phyloP scores from a whole-genome alignment of 2,797 vertebrate species.

The Sebastes oblongus region DNA sequence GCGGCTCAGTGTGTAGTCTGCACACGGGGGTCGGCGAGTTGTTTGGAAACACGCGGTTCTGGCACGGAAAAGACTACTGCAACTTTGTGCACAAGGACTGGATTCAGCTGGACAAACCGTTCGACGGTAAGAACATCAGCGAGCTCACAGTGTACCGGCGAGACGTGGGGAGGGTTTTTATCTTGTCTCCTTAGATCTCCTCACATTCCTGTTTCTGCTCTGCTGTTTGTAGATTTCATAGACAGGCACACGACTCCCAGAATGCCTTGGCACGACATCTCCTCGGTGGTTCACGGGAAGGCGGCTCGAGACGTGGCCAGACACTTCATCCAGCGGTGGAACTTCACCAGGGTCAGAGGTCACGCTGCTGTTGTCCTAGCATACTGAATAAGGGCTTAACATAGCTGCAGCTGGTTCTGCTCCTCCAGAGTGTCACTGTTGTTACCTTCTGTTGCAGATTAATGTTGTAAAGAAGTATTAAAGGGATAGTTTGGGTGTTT shows the following conservation, averaged over 20 bases:
- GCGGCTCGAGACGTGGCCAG: conserved; percentile 92
- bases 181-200: too few relatives aligned
- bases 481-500: too few relatives aligned
- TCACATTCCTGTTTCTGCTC: neutral
- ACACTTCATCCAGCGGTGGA: conserved; percentile 99
- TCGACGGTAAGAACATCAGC: conserved; percentile 83
- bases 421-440: neutral
- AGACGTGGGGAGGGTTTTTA: accelerated
- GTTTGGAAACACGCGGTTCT: conserved; percentile 93
- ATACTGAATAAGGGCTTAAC: neutral
- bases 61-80: conserved; percentile 98
- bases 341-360: conserved; percentile 92
- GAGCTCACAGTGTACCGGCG: neutral
- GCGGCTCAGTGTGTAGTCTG: conserved; percentile 79
- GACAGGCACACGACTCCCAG: conserved; percentile 92
- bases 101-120: conserved; percentile 97
- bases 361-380: neutral
- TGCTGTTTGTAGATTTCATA: conserved; percentile 88
- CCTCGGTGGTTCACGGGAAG: conserved; percentile 91
- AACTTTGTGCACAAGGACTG: conserved; percentile 98
- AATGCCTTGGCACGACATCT: conserved; percentile 98
- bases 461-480: too few relatives aligned
- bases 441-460: neutral
- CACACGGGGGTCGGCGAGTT: conserved; percentile 87
- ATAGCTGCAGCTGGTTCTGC: neutral